These are phyloP conservation scores for Epistrophe eligans DNA, from an alignment of 2,888 invertebrate species.

Conservation along the genomic window DNA sequence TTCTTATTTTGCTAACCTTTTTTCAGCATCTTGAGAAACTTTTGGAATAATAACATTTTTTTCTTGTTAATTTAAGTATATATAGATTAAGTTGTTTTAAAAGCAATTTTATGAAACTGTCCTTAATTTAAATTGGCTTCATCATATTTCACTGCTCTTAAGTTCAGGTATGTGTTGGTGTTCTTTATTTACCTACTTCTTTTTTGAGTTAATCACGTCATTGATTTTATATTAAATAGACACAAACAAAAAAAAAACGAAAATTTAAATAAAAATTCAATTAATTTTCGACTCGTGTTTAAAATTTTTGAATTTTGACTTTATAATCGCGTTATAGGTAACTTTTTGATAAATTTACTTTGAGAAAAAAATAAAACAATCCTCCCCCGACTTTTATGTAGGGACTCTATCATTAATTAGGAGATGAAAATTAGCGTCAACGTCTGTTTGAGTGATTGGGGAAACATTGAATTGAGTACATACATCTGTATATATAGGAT, in stretches of 20 bases:
- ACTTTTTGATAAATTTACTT: conserved; percentile 16
- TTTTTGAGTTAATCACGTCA: background rate
- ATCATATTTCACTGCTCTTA: background rate
- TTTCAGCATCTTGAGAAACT: background rate
- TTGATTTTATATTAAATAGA: background rate
- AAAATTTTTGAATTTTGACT: background rate
- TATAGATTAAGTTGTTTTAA: background rate
- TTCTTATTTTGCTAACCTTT: background rate
- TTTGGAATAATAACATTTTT: background rate
- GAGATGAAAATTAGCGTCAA: conserved; percentile 3
- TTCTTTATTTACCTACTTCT: background rate
- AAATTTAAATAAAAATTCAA: conserved; percentile 17
- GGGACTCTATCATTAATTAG: background rate
- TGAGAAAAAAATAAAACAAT: background rate
- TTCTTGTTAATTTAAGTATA: too few relatives aligned
- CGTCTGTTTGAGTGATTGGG: background rate
- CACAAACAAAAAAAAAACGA: background rate
- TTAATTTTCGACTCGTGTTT: conserved; percentile 9
- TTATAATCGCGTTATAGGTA: background rate
- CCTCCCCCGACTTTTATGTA: background rate
- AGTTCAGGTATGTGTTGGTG: background rate
- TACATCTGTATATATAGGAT: too few relatives aligned
- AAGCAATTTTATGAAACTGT: background rate
- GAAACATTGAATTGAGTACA: background rate
- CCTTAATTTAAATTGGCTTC: conserved; percentile 11